Conservation (phyloP, 2,797 vertebrate genomes). For the Anomalospiza imberbis region DNA sequence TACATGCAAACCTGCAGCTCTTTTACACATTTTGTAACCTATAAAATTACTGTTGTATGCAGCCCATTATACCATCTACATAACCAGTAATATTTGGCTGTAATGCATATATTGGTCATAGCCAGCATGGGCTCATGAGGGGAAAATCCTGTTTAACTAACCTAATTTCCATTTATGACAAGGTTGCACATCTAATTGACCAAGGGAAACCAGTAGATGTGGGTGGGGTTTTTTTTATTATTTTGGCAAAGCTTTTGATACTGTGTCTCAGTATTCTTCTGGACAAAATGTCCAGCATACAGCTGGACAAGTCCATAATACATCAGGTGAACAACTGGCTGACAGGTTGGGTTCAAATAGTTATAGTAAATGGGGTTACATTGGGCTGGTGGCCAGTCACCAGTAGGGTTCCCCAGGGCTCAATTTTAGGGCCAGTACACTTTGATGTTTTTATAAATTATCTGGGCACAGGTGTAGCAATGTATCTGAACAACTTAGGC, state of each 20-base stretch:
- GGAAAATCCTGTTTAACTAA: not conserved
- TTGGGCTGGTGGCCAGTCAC: not conserved
- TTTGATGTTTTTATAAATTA: not conserved
- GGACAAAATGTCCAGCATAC: not conserved
- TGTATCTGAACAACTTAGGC: too few relatives aligned
- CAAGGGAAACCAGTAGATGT: not conserved
- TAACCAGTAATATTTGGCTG: not conserved
- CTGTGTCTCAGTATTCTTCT: not conserved
- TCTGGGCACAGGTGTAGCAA: not conserved
- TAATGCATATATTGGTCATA: not conserved
- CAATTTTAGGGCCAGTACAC: not conserved
- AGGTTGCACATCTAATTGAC: not conserved
- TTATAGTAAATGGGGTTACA: not conserved
- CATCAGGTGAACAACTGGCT: not conserved
- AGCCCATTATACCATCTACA: not conserved
- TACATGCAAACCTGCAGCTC: not conserved
- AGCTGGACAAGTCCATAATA: not conserved
- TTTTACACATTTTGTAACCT: not conserved
- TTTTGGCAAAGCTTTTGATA: not conserved
- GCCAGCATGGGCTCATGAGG: not conserved
- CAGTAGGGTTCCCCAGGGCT: not conserved
- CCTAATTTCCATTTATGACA: not conserved
- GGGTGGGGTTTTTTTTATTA: not conserved
- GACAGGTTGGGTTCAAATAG: not conserved
- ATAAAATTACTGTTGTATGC: not conserved